Conservation (phyloP, 2,888 invertebrate species). For the Anarsia innoxiella region DNA sequence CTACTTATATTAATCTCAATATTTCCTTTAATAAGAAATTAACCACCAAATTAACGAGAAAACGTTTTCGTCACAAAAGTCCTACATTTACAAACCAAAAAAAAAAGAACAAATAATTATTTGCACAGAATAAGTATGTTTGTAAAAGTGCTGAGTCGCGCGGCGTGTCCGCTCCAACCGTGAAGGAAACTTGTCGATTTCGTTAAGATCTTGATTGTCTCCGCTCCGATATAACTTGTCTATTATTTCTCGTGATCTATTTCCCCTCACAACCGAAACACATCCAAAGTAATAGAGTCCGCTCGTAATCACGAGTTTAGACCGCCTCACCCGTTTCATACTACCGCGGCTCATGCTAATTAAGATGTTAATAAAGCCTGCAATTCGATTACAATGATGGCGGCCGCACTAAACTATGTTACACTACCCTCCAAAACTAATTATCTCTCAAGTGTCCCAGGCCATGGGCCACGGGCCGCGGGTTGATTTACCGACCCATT, state of each 20-base stretch:
- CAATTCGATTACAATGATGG: constrained; percentile 10
- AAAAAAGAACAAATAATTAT: too few relatives aligned
- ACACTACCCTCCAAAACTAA: constrained; percentile 11
- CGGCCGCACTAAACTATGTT: constrained; percentile 9
- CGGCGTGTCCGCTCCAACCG: neutral
- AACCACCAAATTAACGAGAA: too few relatives aligned
- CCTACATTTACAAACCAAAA: too few relatives aligned
- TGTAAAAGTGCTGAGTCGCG: neutral
- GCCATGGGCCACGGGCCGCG: constrained; percentile 8
- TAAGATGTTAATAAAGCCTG: constrained; percentile 10
- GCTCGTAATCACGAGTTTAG: too few relatives aligned
- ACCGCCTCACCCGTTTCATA: too few relatives aligned
- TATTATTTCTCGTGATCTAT: too few relatives aligned
- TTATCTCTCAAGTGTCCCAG: constrained; percentile 10
- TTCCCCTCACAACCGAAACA: too few relatives aligned
- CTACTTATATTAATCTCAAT: too few relatives aligned
- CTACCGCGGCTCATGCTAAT: constrained; percentile 2
- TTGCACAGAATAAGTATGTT: neutral
- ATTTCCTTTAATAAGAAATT: too few relatives aligned
- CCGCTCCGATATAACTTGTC: neutral
- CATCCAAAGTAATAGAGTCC: too few relatives aligned
- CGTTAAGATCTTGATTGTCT: constrained; percentile 8
- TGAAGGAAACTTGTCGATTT: constrained; percentile 1
- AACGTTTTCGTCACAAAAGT: too few relatives aligned
- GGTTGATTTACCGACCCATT: constrained; percentile 17